Evolutionary conservation across 2,797 vertebrate species (phyloP).

Genomic region (Masticophis lateralis): DNA sequence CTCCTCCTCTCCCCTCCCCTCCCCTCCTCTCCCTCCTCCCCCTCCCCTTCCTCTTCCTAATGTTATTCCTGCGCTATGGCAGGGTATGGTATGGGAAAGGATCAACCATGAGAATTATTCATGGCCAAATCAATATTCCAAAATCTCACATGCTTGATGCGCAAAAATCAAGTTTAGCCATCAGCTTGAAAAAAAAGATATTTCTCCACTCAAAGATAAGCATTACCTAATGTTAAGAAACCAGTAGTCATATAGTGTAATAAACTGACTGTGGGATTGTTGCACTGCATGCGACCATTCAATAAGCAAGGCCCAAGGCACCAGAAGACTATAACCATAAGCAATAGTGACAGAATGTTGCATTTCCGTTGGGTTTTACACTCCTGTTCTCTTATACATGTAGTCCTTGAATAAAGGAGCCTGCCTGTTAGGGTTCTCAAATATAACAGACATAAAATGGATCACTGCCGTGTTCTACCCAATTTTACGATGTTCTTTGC

Average conservation of each 20-base stretch:
- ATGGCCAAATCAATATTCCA: neutral
- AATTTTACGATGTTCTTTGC: neutral
- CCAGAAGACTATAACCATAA: neutral
- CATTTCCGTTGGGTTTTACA: neutral
- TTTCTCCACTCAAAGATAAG: neutral
- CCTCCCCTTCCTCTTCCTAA: no score
- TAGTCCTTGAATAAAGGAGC: neutral
- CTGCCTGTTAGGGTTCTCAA: neutral
- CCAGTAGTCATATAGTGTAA: neutral
- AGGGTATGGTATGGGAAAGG: neutral
- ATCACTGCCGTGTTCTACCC: neutral
- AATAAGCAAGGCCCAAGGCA: neutral
- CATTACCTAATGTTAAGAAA: neutral
- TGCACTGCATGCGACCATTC: neutral
- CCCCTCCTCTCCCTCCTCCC: no score
- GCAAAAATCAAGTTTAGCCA: neutral
- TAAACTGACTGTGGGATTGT: neutral
- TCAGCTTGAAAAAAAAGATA: neutral
- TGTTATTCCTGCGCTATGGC: no score
- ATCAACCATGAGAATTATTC: neutral
- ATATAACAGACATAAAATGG: neutral
- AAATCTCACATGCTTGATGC: neutral
- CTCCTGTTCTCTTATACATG: neutral
- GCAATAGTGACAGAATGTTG: neutral
- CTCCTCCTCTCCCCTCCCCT: no score